Base-by-base conservation (phyloP, 1,140 invertebrate genomes). In the Drosophila pallidifrons region DNA sequence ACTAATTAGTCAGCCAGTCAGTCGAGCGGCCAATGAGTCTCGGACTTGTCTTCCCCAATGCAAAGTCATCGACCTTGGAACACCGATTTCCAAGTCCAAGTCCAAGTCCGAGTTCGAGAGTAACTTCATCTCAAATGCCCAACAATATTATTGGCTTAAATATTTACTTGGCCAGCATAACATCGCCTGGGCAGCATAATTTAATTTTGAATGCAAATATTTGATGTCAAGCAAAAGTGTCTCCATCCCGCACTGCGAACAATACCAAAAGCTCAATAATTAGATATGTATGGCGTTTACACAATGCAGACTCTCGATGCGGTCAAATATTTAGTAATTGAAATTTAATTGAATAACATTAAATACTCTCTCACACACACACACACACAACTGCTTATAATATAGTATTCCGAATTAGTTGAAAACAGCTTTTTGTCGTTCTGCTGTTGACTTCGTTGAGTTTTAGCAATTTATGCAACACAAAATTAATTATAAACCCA, bases 141-240 rank as follows among this genome's bases (percentile, higher is more conserved):
- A 67, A 65, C 57, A 57, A 72, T 80, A 77, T 79, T 80, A 73
- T 63, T 49, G 64, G 77, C 81, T 82, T 85, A 80, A 82, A 82
- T 83, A 77, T 83, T 72, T 72, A 65, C 71, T 64, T 20, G 55
- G 10, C 38, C 15, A 7, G 52, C 41, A 16, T 28, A 30, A n/a
- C 20, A 52, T 3, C 55, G 67, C 46, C 32, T 54, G 38, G 59
- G 11, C 49, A 65, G 63, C 81, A 66, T 69, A 76, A 80, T 83
- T 66, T 10, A 60, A 83, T 75, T 79, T 83, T 30, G 15, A 63
- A 68, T 57, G 76, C 77, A 79, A 83, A 82, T 80, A 80, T 83
- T 83, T 83, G 72, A 78, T 70, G 55, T 73, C 49, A 68, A 49
- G 65, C 52, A 54, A 61, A 75, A 70, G 61, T 75, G 72, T 75